These are phyloP conservation scores for Temnopleurus reevesii DNA, from an alignment of 53 echinoderm and acorn worm genomes.

Conservation along the genomic window DNA sequence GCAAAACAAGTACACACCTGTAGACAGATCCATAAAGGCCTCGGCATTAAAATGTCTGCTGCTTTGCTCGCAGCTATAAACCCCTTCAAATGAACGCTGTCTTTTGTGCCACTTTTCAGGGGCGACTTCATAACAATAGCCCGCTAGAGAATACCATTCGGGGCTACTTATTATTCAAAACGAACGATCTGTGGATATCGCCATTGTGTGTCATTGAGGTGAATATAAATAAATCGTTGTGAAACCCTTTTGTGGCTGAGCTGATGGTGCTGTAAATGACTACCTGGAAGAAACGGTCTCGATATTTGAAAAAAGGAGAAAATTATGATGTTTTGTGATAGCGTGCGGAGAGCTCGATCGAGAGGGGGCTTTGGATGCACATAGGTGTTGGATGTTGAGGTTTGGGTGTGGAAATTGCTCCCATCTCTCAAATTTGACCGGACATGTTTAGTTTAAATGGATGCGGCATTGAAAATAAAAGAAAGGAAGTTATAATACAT, in stretches of 20 bases:
- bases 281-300: neutral
- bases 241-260: neutral
- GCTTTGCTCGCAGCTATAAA: neutral
- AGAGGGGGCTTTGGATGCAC: no score
- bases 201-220: constrained; percentile 27
- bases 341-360: no score
- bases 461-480: no score
- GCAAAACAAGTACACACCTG: constrained; percentile 32
- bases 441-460: no score
- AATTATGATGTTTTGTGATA: neutral
- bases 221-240: constrained; percentile 50
- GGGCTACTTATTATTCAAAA: constrained; percentile 22
- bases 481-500: no score
- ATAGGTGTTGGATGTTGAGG: neutral
- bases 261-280: constrained; percentile 18
- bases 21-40: neutral
- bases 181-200: constrained; percentile 34
- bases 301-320: neutral
- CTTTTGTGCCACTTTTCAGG: constrained; percentile 6
- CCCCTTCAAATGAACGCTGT: constrained; percentile 14
- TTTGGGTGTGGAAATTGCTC: neutral
- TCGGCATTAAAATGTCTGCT: neutral
- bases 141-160: neutral
- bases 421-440: no score
- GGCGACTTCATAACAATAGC: constrained; percentile 40